phyloP scores from a whole-genome alignment of 2,888 invertebrate species.

The Eucera pruinosa region DNA sequence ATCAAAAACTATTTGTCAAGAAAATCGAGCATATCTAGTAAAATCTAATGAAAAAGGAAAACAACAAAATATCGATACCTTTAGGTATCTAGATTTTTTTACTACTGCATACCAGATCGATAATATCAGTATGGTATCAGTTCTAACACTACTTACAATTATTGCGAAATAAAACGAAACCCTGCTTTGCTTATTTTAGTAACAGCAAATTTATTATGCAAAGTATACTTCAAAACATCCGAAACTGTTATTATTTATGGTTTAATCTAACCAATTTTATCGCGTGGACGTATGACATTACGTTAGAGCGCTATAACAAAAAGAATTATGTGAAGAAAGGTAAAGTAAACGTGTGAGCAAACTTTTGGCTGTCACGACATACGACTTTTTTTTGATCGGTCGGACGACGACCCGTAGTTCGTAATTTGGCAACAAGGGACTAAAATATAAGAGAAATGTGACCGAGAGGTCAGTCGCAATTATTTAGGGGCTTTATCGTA shows the following conservation, averaged over 20 bases:
- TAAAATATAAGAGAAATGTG: slow-evolving; percentile 69
- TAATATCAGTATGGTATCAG: too few relatives aligned
- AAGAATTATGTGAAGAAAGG: neutral
- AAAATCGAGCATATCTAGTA: too few relatives aligned
- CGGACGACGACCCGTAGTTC: slow-evolving; percentile 47
- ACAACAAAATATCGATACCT: too few relatives aligned
- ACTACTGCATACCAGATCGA: too few relatives aligned
- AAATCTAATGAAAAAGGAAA: too few relatives aligned
- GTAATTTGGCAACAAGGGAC: slow-evolving; percentile 63
- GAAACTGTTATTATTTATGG: neutral
- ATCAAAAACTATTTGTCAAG: too few relatives aligned
- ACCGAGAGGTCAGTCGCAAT: slow-evolving; percentile 74
- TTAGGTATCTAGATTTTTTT: too few relatives aligned
- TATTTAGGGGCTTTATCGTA: slow-evolving; percentile 81
- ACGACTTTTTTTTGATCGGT: slow-evolving; percentile 7
- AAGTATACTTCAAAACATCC: neutral
- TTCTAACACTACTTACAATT: too few relatives aligned
- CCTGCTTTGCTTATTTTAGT: too few relatives aligned
- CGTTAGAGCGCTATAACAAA: neutral
- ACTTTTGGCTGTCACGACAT: slow-evolving; percentile 34
- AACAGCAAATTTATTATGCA: neutral
- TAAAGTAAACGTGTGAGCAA: neutral
- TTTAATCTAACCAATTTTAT: neutral
- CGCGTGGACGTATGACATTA: neutral
- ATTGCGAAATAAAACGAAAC: too few relatives aligned